A percentile compares a stretch with the other conserved stretches of the same genome.
These are phyloP conservation scores for Syrista parreyssii DNA, from an alignment of 2,888 invertebrate species.

Conservation along the genomic window DNA sequence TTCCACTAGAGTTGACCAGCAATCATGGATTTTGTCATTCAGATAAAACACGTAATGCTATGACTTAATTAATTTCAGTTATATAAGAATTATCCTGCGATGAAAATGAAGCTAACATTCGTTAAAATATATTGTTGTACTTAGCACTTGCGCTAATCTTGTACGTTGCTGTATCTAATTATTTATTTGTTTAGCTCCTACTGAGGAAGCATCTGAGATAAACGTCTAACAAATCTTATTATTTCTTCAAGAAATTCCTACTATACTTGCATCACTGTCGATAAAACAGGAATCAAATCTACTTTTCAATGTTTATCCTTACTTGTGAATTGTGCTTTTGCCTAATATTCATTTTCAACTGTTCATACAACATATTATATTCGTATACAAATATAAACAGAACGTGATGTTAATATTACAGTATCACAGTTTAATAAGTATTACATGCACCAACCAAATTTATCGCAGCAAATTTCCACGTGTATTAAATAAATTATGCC, in stretches of 20 bases:
- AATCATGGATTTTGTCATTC: not conserved
- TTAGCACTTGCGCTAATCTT: not conserved
- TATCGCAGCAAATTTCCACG: not conserved
- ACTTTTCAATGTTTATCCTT: not conserved
- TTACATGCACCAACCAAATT: no score
- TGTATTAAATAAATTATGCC: conserved; percentile 12
- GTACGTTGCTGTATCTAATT: not conserved
- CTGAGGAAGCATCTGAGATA: not conserved
- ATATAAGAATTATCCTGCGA: not conserved
- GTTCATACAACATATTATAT: not conserved
- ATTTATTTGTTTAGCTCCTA: not conserved
- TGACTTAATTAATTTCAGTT: not conserved
- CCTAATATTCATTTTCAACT: not conserved
- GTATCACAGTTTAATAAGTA: no score
- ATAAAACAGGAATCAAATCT: not conserved
- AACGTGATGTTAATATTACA: no score
- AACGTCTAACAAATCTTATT: not conserved
- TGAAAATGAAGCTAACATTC: not conserved
- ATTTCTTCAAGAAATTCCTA: not conserved
- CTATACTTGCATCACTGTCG: not conserved
- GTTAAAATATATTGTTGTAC: not conserved
- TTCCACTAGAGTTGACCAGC: not conserved
- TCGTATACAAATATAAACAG: no score
- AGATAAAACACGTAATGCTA: not conserved
- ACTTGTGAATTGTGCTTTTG: not conserved